These are phyloP conservation scores for Anas capensis DNA, from an alignment of 2,797 vertebrate genomes.

Conservation along the genomic window DNA sequence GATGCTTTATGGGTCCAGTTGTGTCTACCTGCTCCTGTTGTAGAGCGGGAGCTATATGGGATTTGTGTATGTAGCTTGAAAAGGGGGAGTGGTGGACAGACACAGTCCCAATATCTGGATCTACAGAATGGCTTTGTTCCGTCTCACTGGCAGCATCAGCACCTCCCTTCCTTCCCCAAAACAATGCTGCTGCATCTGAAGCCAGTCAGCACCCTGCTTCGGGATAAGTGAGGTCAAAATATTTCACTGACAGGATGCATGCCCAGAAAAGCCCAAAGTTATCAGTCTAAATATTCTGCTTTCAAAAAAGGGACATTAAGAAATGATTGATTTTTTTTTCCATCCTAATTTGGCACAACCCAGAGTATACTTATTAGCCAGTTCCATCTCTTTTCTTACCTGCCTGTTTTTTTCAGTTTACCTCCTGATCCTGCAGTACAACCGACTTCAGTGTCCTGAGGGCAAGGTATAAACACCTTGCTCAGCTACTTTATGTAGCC, in stretches of 20 bases:
- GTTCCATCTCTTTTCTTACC: neutral
- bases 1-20: neutral
- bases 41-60: rapidly evolving
- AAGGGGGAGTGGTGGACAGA: neutral
- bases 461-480: neutral
- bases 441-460: neutral
- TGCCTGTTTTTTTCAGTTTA: neutral
- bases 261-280: neutral
- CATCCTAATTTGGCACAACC: neutral
- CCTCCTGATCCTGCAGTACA: neutral
- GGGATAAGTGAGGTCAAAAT: neutral
- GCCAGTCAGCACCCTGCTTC: too few relatives aligned
- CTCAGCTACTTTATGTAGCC: neutral
- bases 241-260: neutral
- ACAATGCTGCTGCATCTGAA: neutral
- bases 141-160: neutral
- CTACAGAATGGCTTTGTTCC: neutral
- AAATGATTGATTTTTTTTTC: neutral
- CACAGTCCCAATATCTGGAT: neutral
- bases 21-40: neutral
- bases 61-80: neutral
- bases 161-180: neutral
- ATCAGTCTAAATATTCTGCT: neutral
- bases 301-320: too few relatives aligned
- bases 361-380: too few relatives aligned